Evolutionary conservation across 2,888 invertebrate species (phyloP).

Genomic region (Aricia artaxerxes): DNA sequence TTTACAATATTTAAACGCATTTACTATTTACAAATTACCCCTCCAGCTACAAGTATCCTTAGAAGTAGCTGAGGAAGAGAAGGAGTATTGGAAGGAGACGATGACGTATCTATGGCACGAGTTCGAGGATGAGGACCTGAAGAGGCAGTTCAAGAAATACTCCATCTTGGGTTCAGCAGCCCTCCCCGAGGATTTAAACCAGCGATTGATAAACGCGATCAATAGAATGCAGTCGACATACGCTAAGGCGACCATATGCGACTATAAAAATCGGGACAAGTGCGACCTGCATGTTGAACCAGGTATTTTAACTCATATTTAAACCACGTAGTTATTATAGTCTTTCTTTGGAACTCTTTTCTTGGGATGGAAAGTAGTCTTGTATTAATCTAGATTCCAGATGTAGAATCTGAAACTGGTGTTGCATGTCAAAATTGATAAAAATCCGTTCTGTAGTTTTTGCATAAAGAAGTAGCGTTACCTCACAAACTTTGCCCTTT

Average conservation of each 20-base stretch:
- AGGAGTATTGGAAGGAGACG: conserved; percentile 84
- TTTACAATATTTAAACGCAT: too few relatives aligned
- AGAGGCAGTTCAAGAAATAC: conserved; percentile 87
- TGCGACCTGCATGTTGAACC: conserved; percentile 88
- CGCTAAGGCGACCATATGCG: conserved; percentile 88
- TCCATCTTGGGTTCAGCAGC: conserved; percentile 87
- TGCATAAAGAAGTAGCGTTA: too few relatives aligned
- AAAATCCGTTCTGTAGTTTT: too few relatives aligned
- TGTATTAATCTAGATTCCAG: too few relatives aligned
- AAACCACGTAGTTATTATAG: too few relatives aligned
- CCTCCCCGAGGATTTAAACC: conserved; percentile 84
- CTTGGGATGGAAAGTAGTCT: too few relatives aligned
- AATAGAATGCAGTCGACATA: conserved; percentile 88
- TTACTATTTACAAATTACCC: background rate
- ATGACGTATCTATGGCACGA: conserved; percentile 86
- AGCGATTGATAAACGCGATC: conserved; percentile 80
- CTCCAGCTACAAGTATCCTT: conserved; percentile 61
- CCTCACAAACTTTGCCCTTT: too few relatives aligned
- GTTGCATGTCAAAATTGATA: too few relatives aligned
- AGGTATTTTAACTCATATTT: conserved; percentile 60
- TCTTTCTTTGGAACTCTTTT: too few relatives aligned
- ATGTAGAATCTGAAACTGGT: too few relatives aligned
- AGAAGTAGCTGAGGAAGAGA: conserved; percentile 77
- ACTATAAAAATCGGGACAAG: conserved; percentile 81
- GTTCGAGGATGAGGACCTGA: conserved; percentile 84